Evolutionary conservation across 2,888 invertebrate genomes (phyloP).

Genomic region (Hydropsyche betteni): DNA sequence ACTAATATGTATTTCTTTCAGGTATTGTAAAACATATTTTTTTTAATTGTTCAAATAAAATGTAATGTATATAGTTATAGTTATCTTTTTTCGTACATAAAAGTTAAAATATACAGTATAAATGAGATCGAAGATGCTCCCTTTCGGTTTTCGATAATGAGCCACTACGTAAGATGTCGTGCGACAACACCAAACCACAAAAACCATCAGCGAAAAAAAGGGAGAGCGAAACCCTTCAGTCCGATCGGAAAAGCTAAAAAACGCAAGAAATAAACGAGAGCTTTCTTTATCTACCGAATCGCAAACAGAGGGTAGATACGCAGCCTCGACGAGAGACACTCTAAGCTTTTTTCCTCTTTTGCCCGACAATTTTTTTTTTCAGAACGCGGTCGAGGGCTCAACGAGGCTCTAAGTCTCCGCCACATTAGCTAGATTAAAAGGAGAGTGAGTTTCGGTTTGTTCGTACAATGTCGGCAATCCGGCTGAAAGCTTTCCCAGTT

Average conservation of each 20-base stretch:
- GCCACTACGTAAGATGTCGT: slow-evolving; percentile 19
- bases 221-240: too few species aligned
- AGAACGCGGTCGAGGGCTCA: slow-evolving; percentile 22
- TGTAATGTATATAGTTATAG: too few species aligned
- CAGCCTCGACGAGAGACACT: neutral
- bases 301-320: slow-evolving; percentile 11
- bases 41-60: too few species aligned
- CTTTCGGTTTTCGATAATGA: slow-evolving; percentile 6
- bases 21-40: too few species aligned
- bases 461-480: slow-evolving; percentile 43
- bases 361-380: neutral
- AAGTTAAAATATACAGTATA: too few species aligned
- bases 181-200: neutral
- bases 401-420: slow-evolving; percentile 46
- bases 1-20: too few species aligned
- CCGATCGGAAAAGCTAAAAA: slow-evolving; percentile 13
- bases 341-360: neutral
- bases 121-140: neutral
- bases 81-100: too few species aligned
- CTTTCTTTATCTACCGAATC: slow-evolving; percentile 10
- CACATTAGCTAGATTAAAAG: slow-evolving; percentile 52
- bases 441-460: slow-evolving; percentile 30
- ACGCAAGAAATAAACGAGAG: slow-evolving; percentile 8
- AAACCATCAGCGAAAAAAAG: neutral
- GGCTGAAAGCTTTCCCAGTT: slow-evolving; percentile 47